These are phyloP conservation scores for Enteromius mattozi DNA, from an alignment of 2,797 vertebrate species.

Conservation along the genomic window DNA sequence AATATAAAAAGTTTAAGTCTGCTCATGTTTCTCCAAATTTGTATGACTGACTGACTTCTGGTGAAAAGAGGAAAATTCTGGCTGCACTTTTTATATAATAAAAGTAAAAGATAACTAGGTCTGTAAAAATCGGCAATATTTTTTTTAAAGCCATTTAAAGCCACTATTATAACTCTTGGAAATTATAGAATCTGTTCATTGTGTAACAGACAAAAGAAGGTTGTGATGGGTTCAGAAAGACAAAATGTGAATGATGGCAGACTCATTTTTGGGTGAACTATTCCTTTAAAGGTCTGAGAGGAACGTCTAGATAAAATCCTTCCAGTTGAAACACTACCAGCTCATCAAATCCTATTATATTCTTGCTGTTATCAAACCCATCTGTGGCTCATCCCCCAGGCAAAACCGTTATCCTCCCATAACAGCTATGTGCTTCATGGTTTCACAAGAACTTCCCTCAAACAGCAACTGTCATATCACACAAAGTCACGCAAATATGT, in stretches of 20 bases:
- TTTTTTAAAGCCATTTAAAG: neutral
- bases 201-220: neutral
- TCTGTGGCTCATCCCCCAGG: conserved; percentile 22
- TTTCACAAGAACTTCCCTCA: conserved; percentile 16
- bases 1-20: neutral
- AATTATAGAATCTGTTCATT: neutral
- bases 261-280: neutral
- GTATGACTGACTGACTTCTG: neutral
- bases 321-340: conserved; percentile 1
- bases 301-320: neutral
- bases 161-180: neutral
- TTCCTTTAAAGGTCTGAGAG: neutral
- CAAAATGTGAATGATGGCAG: neutral
- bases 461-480: neutral
- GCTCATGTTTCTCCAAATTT: neutral
- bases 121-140: neutral
- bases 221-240: neutral
- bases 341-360: conserved; percentile 26
- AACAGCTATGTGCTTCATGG: conserved; percentile 5
- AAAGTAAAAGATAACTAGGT: neutral
- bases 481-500: neutral
- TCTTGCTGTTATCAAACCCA: conserved; percentile 22
- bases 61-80: neutral
- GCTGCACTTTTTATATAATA: neutral
- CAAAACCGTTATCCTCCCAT: conserved; percentile 7